A percentile compares a stretch with the other conserved stretches of the same genome.
Conservation (phyloP, 2,113 vertebrate species). For the Nipponia nippon region DNA sequence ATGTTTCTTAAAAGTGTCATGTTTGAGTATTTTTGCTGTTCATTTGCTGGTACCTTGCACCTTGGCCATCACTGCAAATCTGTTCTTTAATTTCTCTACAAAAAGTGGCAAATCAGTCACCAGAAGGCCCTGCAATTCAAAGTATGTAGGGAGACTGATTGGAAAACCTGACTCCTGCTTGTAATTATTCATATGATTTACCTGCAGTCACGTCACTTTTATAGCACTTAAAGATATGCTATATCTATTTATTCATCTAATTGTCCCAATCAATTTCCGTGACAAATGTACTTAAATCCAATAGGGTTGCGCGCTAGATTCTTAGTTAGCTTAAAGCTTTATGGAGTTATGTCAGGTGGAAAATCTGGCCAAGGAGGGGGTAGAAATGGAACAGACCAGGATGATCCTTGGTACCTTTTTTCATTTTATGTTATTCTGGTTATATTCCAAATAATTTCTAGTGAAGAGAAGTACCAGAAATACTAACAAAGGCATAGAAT, state of each 20-base stretch:
- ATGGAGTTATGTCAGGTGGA: neutral
- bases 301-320: neutral
- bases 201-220: slow-evolving; percentile 22
- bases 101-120: neutral
- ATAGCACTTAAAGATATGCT: neutral
- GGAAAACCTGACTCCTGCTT: slow-evolving; percentile 22
- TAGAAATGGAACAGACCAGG: neutral
- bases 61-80: neutral
- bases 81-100: neutral
- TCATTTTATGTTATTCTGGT: neutral
- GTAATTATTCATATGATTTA: slow-evolving; percentile 44
- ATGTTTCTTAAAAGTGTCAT: neutral
- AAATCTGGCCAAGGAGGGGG: neutral
- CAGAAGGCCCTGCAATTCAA: neutral
- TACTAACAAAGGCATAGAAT: neutral
- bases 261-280: slow-evolving; percentile 10
- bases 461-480: neutral
- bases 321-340: neutral
- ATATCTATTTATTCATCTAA: slow-evolving; percentile 32
- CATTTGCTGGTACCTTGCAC: neutral
- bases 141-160: neutral
- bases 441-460: neutral
- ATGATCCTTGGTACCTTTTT: neutral
- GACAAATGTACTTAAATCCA: neutral
- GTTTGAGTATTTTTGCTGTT: neutral